These are phyloP conservation scores for Anarsia innoxiella DNA, from an alignment of 2,888 invertebrate genomes.

Conservation along the genomic window DNA sequence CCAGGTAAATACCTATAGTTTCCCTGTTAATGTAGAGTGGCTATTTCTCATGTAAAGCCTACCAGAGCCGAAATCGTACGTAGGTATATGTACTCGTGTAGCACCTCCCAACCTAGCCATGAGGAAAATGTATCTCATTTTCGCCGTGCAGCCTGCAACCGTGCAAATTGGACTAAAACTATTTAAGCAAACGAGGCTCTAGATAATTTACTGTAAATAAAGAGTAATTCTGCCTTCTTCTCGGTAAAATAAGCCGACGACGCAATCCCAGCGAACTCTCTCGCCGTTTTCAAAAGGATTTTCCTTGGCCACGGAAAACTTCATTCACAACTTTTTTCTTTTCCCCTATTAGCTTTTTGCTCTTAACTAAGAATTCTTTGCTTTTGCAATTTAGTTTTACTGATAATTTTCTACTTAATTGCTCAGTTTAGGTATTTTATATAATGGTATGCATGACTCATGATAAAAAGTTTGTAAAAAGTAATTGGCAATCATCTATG, in stretches of 20 bases:
- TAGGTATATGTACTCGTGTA: no score
- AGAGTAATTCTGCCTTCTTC: slow-evolving; percentile 37
- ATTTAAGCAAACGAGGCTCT: slow-evolving; percentile 14
- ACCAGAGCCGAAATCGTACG: no score
- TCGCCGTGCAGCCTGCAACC: neutral
- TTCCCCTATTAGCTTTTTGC: slow-evolving; percentile 49
- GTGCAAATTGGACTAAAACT: neutral
- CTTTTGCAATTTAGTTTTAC: slow-evolving; percentile 46
- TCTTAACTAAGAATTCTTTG: slow-evolving; percentile 52
- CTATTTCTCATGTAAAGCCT: no score
- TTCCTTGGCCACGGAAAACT: slow-evolving; percentile 41
- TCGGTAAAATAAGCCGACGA: slow-evolving; percentile 36
- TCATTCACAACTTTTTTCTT: slow-evolving; percentile 52
- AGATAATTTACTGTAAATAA: slow-evolving; percentile 33
- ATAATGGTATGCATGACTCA: no score
- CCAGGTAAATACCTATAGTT: no score
- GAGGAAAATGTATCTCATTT: neutral
- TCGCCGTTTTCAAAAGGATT: slow-evolving; percentile 55
- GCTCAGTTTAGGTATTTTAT: no score
- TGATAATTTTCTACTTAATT: slow-evolving; percentile 4
- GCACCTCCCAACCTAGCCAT: no score
- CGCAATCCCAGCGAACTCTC: slow-evolving; percentile 40
- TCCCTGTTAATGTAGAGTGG: no score
- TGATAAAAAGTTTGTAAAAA: no score
- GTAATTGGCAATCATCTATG: no score